Percentiles rank a stretch among this genome's conserved stretches.
Conservation (phyloP, 2,888 invertebrate species). For the Andrena praecox region DNA sequence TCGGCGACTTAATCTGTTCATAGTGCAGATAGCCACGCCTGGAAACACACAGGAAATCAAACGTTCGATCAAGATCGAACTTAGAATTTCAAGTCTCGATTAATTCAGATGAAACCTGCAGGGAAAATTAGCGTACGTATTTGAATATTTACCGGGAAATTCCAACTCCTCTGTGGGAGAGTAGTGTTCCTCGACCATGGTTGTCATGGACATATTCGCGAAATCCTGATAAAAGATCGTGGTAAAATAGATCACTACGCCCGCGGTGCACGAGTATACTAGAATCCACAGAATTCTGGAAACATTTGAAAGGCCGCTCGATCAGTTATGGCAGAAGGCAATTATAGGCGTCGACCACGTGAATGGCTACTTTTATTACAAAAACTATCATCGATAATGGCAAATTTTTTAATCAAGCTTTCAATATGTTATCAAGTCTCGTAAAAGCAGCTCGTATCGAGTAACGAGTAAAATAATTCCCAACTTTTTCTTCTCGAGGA, state of each 20-base stretch:
- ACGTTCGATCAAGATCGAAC: no score
- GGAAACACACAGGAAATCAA: constrained; percentile 27
- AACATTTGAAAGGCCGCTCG: not conserved
- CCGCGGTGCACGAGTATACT: constrained; percentile 55
- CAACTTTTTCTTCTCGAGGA: constrained; percentile 11
- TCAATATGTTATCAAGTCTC: not conserved
- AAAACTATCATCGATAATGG: not conserved
- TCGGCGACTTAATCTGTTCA: constrained; percentile 66
- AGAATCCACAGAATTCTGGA: constrained; percentile 70
- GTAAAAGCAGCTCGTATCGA: not conserved
- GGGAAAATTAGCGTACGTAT: no score
- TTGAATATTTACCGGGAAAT: constrained; percentile 69
- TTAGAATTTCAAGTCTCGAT: no score
- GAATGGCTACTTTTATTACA: not conserved
- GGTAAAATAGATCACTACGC: constrained; percentile 41
- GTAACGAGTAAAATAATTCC: constrained; percentile 14
- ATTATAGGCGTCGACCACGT: not conserved
- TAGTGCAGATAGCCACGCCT: constrained; percentile 61
- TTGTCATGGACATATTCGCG: constrained; percentile 52
- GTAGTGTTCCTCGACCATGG: constrained; percentile 59
- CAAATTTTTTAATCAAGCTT: constrained; percentile 17
- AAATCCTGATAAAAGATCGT: constrained; percentile 51
- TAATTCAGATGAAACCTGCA: no score
- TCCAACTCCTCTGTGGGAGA: constrained; percentile 58
- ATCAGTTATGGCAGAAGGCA: not conserved